Conservation (phyloP, 1,140 invertebrate genomes). For the Listronotus oregonensis region DNA sequence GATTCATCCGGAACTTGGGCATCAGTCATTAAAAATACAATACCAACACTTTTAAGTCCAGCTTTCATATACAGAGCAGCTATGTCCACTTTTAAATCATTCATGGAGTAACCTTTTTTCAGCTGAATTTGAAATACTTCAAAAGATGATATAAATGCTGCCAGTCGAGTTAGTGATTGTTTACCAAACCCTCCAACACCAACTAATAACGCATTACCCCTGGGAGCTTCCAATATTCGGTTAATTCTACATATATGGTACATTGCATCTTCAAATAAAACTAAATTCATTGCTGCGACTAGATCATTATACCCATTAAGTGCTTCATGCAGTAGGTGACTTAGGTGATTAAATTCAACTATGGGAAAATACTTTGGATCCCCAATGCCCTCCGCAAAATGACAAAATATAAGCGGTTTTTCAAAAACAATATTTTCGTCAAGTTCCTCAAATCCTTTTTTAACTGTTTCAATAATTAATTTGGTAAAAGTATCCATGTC, state of each 20-base stretch:
- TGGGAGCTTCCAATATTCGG: constrained; percentile 86
- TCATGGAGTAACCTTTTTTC: constrained; percentile 83
- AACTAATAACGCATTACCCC: constrained; percentile 89
- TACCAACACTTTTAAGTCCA: constrained; percentile 85
- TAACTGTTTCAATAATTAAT: constrained; percentile 75
- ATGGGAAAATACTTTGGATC: constrained; percentile 91
- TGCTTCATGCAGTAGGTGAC: constrained; percentile 79
- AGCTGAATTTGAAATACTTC: constrained; percentile 93
- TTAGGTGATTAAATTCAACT: constrained; percentile 72
- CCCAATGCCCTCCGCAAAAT: constrained; percentile 89
- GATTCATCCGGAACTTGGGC: constrained; percentile 89
- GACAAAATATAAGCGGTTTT: constrained; percentile 83
- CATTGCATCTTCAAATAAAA: constrained; percentile 96
- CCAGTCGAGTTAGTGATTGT: constrained; percentile 85
- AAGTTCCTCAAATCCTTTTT: constrained; percentile 81
- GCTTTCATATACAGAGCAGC: constrained; percentile 84
- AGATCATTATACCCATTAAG: constrained; percentile 83
- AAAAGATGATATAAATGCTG: constrained; percentile 85
- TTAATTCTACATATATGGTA: constrained; percentile 90
- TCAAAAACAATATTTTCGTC: constrained; percentile 68
- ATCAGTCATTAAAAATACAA: constrained; percentile 92
- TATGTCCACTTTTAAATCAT: constrained; percentile 83
- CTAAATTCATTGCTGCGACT: constrained; percentile 90
- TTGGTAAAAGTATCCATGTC: constrained; percentile 79
- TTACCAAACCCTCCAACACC: constrained; percentile 95